Base-by-base conservation (phyloP, 2,797 vertebrate species). In the Selene dorsalis region DNA sequence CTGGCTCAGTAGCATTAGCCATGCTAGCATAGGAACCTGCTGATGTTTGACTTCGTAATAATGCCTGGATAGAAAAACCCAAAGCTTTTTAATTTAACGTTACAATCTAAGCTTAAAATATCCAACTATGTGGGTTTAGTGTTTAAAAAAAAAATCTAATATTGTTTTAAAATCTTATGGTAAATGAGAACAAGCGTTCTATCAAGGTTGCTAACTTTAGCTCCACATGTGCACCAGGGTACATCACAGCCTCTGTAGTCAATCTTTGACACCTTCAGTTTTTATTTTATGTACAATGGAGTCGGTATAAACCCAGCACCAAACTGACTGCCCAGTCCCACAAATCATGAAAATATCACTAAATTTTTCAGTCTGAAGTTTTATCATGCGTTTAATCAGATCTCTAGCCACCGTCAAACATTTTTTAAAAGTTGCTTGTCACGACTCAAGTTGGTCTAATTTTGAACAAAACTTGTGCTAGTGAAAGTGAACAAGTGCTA, bases 1-100 rank as follows among this genome's bases (percentile, higher is more conserved):
- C 73, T 63, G 70, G 65, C 65, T 60, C 61, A 39, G 78, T 87
- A 86, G 83, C 64, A 11, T 81, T 71, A 84, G 83, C 62, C 35
- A 41, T 72, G 75, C 70, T 80, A 83, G 62, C 83, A 81, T 78
- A 85, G 55, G 84, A 68, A 87, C 75, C 79, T 73, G 75, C 63
- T 6, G 24, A 39, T 53, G 57, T 32, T n/a, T 35, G 16, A 41
- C 1, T 4, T 35, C 9, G 2, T 68, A 26, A 35, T 60, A 77
- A 60, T 26, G 52, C 16, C 73, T 69, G 4, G 22, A 69, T 57
- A 60, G 26, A 78, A 59, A 81, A 65, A 43, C 18, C 3, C 11
- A 1, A n/a, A 20, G 26, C 14, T 35, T 56, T 48, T 48, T 4
- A 6, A 26, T 58, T 48, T 38, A 28, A 39, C 14, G 12, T 47